Evolutionary conservation across 2,888 invertebrate genomes (phyloP), one percentile per base, ranked within the genome.

Genomic region (Incurvaria masculella): DNA sequence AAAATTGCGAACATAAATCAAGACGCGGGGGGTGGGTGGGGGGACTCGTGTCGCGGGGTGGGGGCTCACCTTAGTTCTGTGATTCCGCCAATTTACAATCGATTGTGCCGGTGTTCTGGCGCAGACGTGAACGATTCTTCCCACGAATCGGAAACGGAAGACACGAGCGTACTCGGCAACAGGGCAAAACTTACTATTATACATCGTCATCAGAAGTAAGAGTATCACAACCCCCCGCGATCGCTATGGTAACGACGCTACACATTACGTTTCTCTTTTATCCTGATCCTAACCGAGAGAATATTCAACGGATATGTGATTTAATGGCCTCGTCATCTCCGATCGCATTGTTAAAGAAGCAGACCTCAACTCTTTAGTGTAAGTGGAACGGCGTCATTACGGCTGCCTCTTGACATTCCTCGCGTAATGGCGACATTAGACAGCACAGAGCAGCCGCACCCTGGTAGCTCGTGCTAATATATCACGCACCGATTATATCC

Each of bases 1-100:
- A 72, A 74, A 74, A 74, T 74, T 74, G 73, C 72, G 60, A 64
- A 69, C 73, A 74, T 74, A 74, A 74, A 74, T 74, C 74, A 74
- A 63, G 56, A 54, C 59, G 59, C 52, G 53, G 55, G 51, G 55
- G 52, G 52, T 49, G 55, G 56, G 58, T 56, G 51, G 62, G 61
- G 61, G 61, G n/a, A n/a, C n/a, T n/a, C 55, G 63, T 61, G 62
- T 59, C 57, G 63, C 63, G 62, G 55, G 61, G 63, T 66, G 65
- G 68, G 66, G 68, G 69, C 63, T 56, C 66, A 33, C 33, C 33
- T 33, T 33, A 33, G 33, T 33, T 33, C 33, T 33, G 33, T 33
- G 33, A 33, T 33, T 33, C 33, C 33, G 33, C 33, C 33, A 33
- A 33, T 33, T 33, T 33, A 33, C 33, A 33, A 33, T 33, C 33